Evolutionary conservation across 2,888 invertebrate genomes (phyloP).

Genomic region (Hyalella azteca): DNA sequence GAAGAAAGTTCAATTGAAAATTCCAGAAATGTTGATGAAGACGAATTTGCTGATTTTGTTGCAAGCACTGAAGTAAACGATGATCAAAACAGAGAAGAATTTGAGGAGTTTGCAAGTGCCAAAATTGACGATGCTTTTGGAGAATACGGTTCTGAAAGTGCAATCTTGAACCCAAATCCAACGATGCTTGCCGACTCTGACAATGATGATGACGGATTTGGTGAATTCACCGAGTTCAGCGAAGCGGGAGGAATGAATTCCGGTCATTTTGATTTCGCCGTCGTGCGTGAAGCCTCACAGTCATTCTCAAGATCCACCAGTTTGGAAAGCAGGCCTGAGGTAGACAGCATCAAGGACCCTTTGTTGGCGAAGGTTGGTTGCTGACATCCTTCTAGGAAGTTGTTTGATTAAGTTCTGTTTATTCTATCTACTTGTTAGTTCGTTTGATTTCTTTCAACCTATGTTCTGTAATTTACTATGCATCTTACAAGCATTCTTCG

Average conservation of each 20-base stretch:
- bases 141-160: not conserved
- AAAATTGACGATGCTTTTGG: conserved; percentile 38
- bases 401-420: not conserved
- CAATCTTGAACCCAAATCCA: not conserved
- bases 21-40: not conserved
- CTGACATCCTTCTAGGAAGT: too few species aligned
- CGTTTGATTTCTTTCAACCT: too few species aligned
- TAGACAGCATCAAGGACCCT: not conserved
- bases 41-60: conserved; percentile 42
- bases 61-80: not conserved
- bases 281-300: not conserved
- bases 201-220: conserved; percentile 43
- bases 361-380: not conserved
- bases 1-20: too few species aligned
- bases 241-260: conserved; percentile 1
- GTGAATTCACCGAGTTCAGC: conserved; percentile 40
- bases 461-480: too few species aligned
- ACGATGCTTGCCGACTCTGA: not conserved
- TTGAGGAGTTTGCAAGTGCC: conserved; percentile 41
- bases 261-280: not conserved
- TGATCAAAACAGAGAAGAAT: conserved; percentile 24
- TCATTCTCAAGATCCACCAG: not conserved
- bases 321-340: not conserved
- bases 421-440: too few species aligned
- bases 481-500: too few species aligned